These are phyloP conservation scores for Coptotermes formosanus DNA, from an alignment of 1,140 invertebrate genomes.

Conservation along the genomic window DNA sequence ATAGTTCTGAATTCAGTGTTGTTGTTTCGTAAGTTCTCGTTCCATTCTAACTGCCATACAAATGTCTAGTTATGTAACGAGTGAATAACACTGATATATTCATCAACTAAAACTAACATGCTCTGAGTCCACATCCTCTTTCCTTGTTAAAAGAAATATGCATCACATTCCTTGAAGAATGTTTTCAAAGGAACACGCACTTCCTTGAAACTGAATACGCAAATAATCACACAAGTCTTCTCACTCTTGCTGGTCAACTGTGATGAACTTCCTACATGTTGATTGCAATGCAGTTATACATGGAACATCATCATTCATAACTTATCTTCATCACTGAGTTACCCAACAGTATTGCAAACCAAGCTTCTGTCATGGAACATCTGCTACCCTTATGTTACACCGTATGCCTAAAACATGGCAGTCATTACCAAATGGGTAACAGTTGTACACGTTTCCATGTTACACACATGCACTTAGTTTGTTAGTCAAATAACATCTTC, in stretches of 20 bases:
- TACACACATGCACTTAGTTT: background rate
- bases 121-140: background rate
- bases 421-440: background rate
- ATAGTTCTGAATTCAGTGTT: slow-evolving; percentile 1
- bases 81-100: background rate
- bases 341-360: background rate
- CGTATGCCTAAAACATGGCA: background rate
- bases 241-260: background rate
- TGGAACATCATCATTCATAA: background rate
- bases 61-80: slow-evolving; percentile 1
- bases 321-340: slow-evolving; percentile 7
- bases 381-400: background rate
- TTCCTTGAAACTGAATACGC: background rate
- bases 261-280: background rate
- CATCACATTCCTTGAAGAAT: background rate
- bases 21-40: background rate
- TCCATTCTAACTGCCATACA: background rate
- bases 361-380: slow-evolving; percentile 5
- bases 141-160: background rate
- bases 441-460: background rate
- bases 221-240: background rate
- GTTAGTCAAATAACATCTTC: background rate
- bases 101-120: background rate
- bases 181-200: background rate
- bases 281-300: background rate